Evolutionary conservation across 1,140 invertebrate genomes (phyloP), one percentile per base, ranked within the genome.

Genomic region (Platorchestia sp.): DNA sequence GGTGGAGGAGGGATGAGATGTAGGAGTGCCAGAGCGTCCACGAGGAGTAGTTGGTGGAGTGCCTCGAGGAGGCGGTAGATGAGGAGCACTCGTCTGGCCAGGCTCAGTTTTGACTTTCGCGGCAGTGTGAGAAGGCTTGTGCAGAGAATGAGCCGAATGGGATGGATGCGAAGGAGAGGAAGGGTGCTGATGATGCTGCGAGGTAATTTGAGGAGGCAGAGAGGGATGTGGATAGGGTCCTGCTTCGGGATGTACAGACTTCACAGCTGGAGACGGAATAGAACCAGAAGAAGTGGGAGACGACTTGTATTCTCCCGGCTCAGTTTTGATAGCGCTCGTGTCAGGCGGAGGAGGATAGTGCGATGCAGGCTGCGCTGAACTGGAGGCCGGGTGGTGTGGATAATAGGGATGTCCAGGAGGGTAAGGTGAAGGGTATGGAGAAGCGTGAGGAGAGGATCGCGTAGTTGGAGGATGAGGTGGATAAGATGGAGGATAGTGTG

Each of bases 381-480:
- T 42, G 16, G 91, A 93, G 53, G 45, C 7, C 44, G 51, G 43
- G 95, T 40, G 47, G 42, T 91, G 59, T 0, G 53, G 86, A 75
- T 86, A 95, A 47, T 86, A 87, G 7, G 95, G 86, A 53, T 87
- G 53, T 3, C 44, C 59, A 14, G 95, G 40, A 96, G 53, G 59
- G 44, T 95, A 44, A 19, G 95, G 75, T 59, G 75, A 45, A 95
- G 95, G 42, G 45, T 53, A 47, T 45, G 75, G 75, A 95, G 95
- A 51, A 27, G 90, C 27, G 95, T 95, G 95, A 59, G 96, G 53
- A 43, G 59, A 53, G 95, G 96, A 93, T 42, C 59, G 90, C 90
- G 95, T 45, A 95, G 93, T 75, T 45, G 96, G 16, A 45, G 45
- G 42, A 95, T 95, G 86, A 19, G 93, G 41, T 95, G 96, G 51